phyloP scores from a whole-genome alignment of 2,797 vertebrate genomes.

The Aulostomus chinensis region DNA sequence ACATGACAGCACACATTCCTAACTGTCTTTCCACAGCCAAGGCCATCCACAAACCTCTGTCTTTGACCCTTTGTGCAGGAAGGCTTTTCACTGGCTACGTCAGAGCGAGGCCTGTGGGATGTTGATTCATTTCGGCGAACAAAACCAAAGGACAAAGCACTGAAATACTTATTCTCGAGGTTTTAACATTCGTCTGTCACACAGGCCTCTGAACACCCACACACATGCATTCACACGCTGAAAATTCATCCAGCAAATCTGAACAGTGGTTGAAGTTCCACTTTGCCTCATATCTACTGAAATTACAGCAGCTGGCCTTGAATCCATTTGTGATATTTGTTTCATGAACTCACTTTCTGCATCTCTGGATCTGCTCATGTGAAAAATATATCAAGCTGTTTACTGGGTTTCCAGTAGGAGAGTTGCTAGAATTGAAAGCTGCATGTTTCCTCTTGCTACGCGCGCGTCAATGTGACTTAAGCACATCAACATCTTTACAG shows the following conservation, averaged over 20 bases:
- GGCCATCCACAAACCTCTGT: slow-evolving; percentile 30
- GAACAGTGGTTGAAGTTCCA: no score
- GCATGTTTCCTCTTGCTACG: no score
- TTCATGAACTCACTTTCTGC: neutral
- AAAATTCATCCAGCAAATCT: neutral
- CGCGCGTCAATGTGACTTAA: no score
- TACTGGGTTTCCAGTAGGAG: no score
- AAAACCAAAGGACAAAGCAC: slow-evolving; percentile 33
- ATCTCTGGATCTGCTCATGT: neutral
- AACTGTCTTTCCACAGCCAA: slow-evolving; percentile 50
- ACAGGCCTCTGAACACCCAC: slow-evolving; percentile 6
- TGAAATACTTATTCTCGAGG: slow-evolving; percentile 33
- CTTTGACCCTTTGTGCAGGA: slow-evolving; percentile 48
- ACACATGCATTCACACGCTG: neutral
- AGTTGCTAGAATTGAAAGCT: no score
- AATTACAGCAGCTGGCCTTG: slow-evolving; percentile 3
- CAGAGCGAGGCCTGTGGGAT: slow-evolving; percentile 30
- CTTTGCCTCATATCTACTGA: neutral
- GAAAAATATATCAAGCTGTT: no score
- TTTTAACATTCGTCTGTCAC: slow-evolving; percentile 21
- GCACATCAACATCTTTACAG: no score
- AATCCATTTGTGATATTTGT: neutral
- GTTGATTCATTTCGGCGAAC: slow-evolving; percentile 53
- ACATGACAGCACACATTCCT: slow-evolving; percentile 11
- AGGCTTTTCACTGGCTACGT: slow-evolving; percentile 41